Evolutionary conservation across 1,140 invertebrate genomes (phyloP), one percentile per base, ranked within the genome.

Genomic region (Zaprionus lachaisei): DNA sequence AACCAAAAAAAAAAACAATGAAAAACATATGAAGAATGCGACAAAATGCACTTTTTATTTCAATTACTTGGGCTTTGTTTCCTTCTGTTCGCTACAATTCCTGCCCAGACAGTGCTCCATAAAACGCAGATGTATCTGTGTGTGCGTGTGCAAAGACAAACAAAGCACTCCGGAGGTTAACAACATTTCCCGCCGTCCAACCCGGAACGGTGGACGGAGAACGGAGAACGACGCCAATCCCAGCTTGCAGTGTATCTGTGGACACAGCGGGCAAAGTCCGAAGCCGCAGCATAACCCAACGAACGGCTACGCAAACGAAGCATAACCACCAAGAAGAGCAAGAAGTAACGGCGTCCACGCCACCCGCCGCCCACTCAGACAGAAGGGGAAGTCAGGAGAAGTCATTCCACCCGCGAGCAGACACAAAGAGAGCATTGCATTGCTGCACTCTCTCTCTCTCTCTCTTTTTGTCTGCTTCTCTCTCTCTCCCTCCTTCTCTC

Each of bases 81-180:
- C 24, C 7, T 47, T 44, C 24, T n/a, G 7, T 12, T 5, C 15
- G n/a, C 44, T 51, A 4, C 20, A n/a, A 55, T 71, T 63, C 34
- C 22, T 63, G 47, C 2, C 38, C 70, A 7, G 37, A 22, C 55
- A 69, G 65, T 49, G 57, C 56, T 61, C 34, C 22, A 68, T 68
- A 34, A 68, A 73, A 61, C 7, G n/a, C n/a, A 4, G n/a, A 0
- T 47, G n/a, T 17, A 47, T 47, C 1, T 44, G 28, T 34, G 15
- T 22, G 11, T 49, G 47, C 5, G 20, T 57, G 7, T 31, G 4
- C 17, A n/a, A 71, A 61, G 56, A 37, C 64, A 66, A 61, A 73
- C 71, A 73, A 74, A 69, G 57, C 51, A 34, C 51, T 41, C 51
- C 55, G 24, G 73, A 76, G 83, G 83, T 86, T 87, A 86, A 87